These are phyloP conservation scores for Muntiacus reevesi DNA, from an alignment of 2,113 vertebrate species.

Conservation along the genomic window DNA sequence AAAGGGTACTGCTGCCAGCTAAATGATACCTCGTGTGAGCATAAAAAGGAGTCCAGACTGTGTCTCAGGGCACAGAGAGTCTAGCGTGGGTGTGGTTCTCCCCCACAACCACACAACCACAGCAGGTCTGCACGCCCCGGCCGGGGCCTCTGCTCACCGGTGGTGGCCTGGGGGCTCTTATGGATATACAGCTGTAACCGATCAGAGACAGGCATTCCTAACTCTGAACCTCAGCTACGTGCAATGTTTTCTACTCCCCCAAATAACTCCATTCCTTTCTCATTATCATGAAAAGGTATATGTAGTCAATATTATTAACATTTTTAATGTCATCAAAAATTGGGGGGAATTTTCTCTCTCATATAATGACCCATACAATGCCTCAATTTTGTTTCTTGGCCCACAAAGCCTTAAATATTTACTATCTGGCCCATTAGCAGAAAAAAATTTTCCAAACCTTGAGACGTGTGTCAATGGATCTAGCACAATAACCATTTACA, in stretches of 20 bases:
- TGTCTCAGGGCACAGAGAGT: background rate
- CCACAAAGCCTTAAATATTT: background rate
- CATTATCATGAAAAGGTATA: background rate
- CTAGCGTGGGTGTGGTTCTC: background rate
- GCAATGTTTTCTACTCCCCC: background rate
- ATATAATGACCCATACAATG: background rate
- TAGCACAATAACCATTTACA: background rate
- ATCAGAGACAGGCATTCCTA: background rate
- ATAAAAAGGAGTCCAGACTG: background rate
- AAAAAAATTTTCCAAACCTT: background rate
- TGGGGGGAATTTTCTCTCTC: background rate
- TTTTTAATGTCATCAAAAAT: constrained; percentile 4
- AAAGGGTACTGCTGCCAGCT: background rate
- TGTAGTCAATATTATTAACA: background rate
- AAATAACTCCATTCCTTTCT: background rate
- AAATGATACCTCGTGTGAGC: background rate
- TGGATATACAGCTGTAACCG: background rate
- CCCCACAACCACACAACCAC: no score
- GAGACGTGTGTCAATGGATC: background rate
- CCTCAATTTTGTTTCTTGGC: background rate
- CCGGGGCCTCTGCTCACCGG: background rate
- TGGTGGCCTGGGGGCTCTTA: background rate
- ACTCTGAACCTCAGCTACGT: background rate
- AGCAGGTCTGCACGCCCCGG: no score
- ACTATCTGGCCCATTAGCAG: background rate